Evolutionary conservation across 2,113 vertebrate species (phyloP), one percentile per base, ranked within the genome.

Genomic region (Eudyptes chrysolophus): DNA sequence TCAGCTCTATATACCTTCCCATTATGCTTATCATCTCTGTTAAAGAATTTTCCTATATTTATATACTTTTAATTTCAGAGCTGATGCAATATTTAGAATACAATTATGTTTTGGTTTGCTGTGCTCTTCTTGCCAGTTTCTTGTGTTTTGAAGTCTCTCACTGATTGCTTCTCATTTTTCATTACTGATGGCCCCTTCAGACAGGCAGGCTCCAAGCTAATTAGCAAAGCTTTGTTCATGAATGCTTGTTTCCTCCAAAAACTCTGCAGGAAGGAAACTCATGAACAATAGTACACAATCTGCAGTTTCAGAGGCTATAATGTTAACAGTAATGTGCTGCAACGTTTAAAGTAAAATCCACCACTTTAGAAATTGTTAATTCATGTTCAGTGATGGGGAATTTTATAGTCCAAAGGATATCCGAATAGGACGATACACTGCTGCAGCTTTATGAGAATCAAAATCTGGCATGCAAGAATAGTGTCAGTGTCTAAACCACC

Each of bases 221-320:
- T 98, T 98, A 98, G 79, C 83, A 93, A 84, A 96, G 84, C 74
- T 97, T 98, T 97, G 70, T 95, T 98, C 92, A 54, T 66, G 51
- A 78, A 55, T 75, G 34, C 54, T 96, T 60, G 54, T 95, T 98
- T 97, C 81, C 92, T 97, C 97, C 78, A 96, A 96, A 97, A 97
- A 94, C 92, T 95, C 92, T 82, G 70, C 87, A 97, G 78, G 94
- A 97, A 96, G 64, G 61, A 96, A 97, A 94, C 38, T 87, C 87
- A 58, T 68, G 86, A 96, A 81, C 93, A 86, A 14, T 38, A n/a
- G 11, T 79, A 84, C 84, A 46, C 90, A 57, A 90, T 91, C 89
- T 94, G 94, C 74, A 94, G 70, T 64, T 90, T 82, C 46, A 95
- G 87, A 91, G 76, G 92, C 64, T 71, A 20, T 77, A 72, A 89